Conservation (phyloP, 2,113 vertebrate genomes). For the crab-eating macaque (Macaca fascicularis) region DNA sequence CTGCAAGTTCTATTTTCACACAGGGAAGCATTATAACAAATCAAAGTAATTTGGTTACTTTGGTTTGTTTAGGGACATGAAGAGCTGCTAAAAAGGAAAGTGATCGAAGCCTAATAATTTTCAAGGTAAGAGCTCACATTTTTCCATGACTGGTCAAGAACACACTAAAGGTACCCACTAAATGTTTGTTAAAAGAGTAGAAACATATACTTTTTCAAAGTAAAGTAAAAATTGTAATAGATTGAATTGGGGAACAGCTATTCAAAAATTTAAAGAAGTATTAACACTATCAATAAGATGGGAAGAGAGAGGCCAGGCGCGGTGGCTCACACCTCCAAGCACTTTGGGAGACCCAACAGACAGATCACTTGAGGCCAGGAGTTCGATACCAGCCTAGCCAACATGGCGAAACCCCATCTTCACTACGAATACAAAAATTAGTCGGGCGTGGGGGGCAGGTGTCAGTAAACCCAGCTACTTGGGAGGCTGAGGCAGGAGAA, state of each 20-base stretch:
- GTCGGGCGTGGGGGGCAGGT: too few species aligned
- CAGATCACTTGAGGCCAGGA: too few species aligned
- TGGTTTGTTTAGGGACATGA: conserved; percentile 58
- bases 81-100: conserved; percentile 34
- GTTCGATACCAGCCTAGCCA: too few species aligned
- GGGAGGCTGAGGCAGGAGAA: too few species aligned
- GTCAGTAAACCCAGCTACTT: too few species aligned
- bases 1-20: conserved; percentile 67
- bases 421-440: too few species aligned
- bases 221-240: background rate
- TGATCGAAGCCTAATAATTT: conserved; percentile 68
- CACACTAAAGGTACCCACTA: background rate
- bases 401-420: too few species aligned
- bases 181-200: background rate
- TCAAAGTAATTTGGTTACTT: conserved; percentile 60
- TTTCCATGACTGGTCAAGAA: background rate
- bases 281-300: background rate
- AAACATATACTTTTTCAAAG: background rate
- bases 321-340: too few species aligned
- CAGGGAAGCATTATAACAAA: conserved; percentile 66
- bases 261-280: background rate
- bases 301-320: too few species aligned
- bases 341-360: too few species aligned
- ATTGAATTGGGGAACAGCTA: background rate
- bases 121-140: conserved; percentile 66